These are phyloP conservation scores for Epinotia ramella DNA, from an alignment of 2,888 invertebrate genomes.

Conservation along the genomic window DNA sequence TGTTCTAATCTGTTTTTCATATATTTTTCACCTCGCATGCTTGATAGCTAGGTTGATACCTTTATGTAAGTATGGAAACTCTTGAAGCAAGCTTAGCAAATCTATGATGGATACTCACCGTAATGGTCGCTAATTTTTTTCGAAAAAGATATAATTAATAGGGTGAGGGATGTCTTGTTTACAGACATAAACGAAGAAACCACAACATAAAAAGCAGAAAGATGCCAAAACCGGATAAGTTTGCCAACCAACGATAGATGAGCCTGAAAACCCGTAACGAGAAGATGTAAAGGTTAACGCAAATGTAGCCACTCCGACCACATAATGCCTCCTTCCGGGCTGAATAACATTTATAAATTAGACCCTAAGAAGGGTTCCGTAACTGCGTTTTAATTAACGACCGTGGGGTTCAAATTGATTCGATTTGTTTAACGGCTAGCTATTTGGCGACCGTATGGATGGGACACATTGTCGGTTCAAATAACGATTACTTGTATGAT, in stretches of 20 bases:
- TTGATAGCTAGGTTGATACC: too few relatives aligned
- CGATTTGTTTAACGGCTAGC: constrained; percentile 62
- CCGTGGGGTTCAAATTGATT: constrained; percentile 65
- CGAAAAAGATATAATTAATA: background rate
- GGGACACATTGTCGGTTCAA: constrained; percentile 48
- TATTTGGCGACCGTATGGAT: constrained; percentile 57
- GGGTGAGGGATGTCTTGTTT: background rate
- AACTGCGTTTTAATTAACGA: constrained; percentile 67
- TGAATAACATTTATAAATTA: constrained; percentile 62
- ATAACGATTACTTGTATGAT: background rate
- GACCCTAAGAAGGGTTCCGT: constrained; percentile 50
- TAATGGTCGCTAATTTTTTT: too few relatives aligned
- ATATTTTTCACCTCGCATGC: too few relatives aligned
- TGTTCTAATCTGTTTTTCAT: too few relatives aligned
- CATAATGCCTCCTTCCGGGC: constrained; percentile 45
- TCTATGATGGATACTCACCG: too few relatives aligned
- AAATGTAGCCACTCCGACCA: constrained; percentile 35
- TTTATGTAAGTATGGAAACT: too few relatives aligned
- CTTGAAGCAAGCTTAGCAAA: too few relatives aligned
- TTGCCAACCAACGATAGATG: background rate
- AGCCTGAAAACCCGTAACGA: constrained; percentile 18
- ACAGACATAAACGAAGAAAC: background rate
- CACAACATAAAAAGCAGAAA: background rate
- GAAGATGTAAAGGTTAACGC: constrained; percentile 35
- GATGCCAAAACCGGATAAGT: background rate